These are phyloP conservation scores for Corella eumyota DNA, from an alignment of 23 tunicate species.

Conservation along the genomic window DNA sequence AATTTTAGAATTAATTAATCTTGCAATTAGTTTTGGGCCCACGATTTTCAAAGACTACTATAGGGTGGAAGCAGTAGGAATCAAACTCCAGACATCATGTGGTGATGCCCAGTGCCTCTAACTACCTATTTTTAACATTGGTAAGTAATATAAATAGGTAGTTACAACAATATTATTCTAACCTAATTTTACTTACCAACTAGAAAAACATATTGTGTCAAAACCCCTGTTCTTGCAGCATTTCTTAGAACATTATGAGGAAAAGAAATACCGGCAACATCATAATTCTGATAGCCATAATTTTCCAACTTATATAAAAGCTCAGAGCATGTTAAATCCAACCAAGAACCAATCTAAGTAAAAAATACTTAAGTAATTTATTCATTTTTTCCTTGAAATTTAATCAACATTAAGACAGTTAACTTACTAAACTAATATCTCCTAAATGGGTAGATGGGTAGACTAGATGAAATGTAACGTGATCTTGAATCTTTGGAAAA, in stretches of 20 bases:
- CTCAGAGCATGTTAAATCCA: slow-evolving; percentile 39
- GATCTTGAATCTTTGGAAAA: slow-evolving; percentile 47
- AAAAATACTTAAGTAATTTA: no score
- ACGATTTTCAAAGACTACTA: no score
- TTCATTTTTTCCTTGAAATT: no score
- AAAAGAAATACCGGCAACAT: slow-evolving; percentile 70
- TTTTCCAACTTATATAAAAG: slow-evolving; percentile 45
- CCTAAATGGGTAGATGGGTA: slow-evolving; percentile 74
- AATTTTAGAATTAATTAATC: no score
- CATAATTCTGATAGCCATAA: slow-evolving; percentile 83
- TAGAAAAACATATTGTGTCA: slow-evolving; percentile 81
- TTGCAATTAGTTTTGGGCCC: no score
- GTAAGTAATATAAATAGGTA: no score
- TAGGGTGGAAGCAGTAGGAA: no score
- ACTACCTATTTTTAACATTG: no score
- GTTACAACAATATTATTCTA: no score
- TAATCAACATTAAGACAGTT: no score
- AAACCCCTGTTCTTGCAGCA: slow-evolving; percentile 78
- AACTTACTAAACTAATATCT: slow-evolving; percentile 52
- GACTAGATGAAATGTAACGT: slow-evolving; percentile 85
- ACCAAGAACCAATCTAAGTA: slow-evolving; percentile 57
- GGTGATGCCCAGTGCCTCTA: no score
- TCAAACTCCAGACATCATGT: no score
- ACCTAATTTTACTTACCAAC: slow-evolving; percentile 94
- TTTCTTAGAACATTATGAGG: slow-evolving; percentile 96